A percentile compares a stretch with the other conserved stretches of the same genome.
These are phyloP conservation scores for Morus bassanus DNA, from an alignment of 2,797 vertebrate species.

Conservation along the genomic window DNA sequence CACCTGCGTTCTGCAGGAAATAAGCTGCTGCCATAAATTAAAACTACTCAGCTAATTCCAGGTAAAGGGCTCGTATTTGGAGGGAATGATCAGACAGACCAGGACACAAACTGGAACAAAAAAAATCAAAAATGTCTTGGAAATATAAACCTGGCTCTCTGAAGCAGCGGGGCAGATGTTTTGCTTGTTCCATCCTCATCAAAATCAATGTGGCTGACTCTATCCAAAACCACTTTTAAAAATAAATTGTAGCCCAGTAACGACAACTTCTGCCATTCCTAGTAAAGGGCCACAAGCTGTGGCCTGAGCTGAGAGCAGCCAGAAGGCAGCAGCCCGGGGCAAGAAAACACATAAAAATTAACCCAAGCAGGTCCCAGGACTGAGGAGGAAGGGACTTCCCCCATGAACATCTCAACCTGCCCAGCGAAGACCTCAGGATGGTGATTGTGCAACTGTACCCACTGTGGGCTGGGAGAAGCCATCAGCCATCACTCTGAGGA, in stretches of 20 bases:
- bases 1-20: background rate
- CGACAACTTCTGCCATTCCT: background rate
- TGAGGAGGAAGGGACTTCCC: background rate
- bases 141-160: background rate
- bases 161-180: background rate
- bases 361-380: background rate
- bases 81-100: background rate
- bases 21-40: background rate
- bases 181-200: background rate
- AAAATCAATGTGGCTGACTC: background rate
- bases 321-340: background rate
- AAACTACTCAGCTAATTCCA: background rate
- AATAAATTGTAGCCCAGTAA: background rate
- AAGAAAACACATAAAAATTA: background rate
- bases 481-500: background rate
- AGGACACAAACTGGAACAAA: background rate
- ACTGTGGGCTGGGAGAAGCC: background rate
- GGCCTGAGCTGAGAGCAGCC: background rate
- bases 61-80: background rate
- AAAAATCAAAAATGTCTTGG: background rate
- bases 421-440: background rate
- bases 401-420: rapidly evolving
- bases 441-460: background rate
- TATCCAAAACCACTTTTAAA: background rate
- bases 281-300: background rate